These are phyloP conservation scores for Dipodomys stephensi DNA, from an alignment of 2,113 vertebrate species.

Conservation along the genomic window DNA sequence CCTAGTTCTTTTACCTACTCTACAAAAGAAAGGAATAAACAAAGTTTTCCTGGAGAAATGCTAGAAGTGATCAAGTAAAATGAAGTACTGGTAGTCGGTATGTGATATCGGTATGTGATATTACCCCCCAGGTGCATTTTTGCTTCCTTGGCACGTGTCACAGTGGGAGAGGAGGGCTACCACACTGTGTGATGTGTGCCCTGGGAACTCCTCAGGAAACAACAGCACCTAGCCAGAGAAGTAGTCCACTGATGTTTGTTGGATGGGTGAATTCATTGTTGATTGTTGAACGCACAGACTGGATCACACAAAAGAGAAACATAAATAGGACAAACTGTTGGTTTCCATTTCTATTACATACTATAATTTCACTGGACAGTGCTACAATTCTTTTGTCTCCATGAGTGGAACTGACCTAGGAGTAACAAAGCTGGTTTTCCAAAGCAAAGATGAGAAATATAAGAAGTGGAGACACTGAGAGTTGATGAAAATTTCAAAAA, in stretches of 20 bases:
- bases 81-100: neutral
- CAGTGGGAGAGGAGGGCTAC: neutral
- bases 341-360: neutral
- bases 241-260: neutral
- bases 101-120: neutral
- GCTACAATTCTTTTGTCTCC: neutral
- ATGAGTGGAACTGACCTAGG: neutral
- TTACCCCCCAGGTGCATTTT: neutral
- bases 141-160: neutral
- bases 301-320: neutral
- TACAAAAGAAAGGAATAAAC: too few species aligned
- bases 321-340: neutral
- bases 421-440: slow-evolving; percentile 28
- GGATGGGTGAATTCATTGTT: neutral
- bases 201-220: neutral
- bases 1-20: too few species aligned
- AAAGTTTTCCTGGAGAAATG: neutral
- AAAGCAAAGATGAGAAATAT: slow-evolving; percentile 58
- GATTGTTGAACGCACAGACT: neutral
- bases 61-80: slow-evolving; percentile 7
- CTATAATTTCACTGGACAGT: neutral
- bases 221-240: neutral
- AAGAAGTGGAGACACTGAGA: slow-evolving; percentile 30
- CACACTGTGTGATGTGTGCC: neutral
- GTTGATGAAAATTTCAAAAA: slow-evolving; percentile 73